Evolutionary conservation across 2,888 invertebrate genomes (phyloP).

Genomic region (Drosophila histrio): DNA sequence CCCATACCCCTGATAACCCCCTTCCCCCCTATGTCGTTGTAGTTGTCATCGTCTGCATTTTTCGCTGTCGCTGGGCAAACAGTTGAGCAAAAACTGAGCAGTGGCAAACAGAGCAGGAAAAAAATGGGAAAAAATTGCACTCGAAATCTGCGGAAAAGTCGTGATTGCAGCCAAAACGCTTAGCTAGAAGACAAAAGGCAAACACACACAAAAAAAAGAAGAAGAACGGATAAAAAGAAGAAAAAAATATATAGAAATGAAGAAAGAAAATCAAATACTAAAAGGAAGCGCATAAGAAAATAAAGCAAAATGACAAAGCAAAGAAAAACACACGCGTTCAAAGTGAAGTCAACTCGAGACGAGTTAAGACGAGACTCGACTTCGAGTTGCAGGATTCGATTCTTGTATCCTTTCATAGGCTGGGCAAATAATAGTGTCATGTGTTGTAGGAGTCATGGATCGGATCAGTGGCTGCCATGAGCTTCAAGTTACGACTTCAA

Average conservation of each 20-base stretch:
- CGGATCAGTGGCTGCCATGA: slow-evolving; percentile 58
- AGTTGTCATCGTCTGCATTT: slow-evolving; percentile 65
- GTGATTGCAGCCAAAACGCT: slow-evolving; percentile 80
- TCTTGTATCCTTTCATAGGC: slow-evolving; percentile 46
- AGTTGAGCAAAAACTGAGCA: slow-evolving; percentile 65
- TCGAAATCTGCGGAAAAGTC: slow-evolving; percentile 79
- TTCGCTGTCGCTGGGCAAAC: slow-evolving; percentile 60
- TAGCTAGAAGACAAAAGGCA: slow-evolving; percentile 58
- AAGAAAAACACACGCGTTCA: slow-evolving; percentile 66
- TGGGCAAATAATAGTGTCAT: slow-evolving; percentile 64
- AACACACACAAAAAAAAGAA: slow-evolving; percentile 25
- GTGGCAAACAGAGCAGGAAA: slow-evolving; percentile 26
- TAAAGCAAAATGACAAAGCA: slow-evolving; percentile 65
- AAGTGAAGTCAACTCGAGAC: slow-evolving; percentile 67
- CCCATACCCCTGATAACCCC: not conserved
- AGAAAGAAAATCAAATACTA: slow-evolving; percentile 49
- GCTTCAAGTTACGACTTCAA: slow-evolving; percentile 31
- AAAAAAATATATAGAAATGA: not conserved
- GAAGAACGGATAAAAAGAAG: not conserved
- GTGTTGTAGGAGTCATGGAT: slow-evolving; percentile 57
- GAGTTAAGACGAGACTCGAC: not conserved
- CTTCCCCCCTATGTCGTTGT: not conserved
- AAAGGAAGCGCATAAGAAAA: slow-evolving; percentile 58
- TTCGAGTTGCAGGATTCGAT: slow-evolving; percentile 2
- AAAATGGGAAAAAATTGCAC: slow-evolving; percentile 61